Evolutionary conservation across 2,888 invertebrate species (phyloP).

Genomic region (Noctua pronuba): DNA sequence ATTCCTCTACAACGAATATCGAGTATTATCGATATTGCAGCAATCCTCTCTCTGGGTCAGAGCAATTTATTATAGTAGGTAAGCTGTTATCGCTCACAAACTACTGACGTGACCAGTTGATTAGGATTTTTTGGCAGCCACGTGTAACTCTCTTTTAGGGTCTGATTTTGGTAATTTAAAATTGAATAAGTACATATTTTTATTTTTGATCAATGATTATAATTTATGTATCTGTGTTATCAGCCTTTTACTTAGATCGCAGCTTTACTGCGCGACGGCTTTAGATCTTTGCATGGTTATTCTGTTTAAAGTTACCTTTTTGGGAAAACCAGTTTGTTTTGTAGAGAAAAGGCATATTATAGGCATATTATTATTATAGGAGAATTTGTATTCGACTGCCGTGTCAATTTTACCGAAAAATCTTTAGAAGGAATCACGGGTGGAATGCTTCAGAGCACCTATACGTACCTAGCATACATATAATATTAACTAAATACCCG

Average conservation of each 20-base stretch:
- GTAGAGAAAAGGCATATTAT: neutral
- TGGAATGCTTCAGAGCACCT: neutral
- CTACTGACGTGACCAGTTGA: conserved; percentile 1
- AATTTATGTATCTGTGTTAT: neutral
- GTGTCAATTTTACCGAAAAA: neutral
- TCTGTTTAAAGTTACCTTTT: neutral
- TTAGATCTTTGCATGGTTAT: neutral
- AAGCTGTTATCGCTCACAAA: conserved; percentile 35
- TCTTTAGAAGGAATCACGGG: neutral
- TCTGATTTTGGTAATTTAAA: neutral
- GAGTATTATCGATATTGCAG: conserved; percentile 39
- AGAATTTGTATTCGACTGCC: neutral
- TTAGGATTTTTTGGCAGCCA: conserved; percentile 12
- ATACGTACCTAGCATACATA: neutral
- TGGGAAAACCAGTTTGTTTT: neutral
- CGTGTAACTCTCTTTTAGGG: neutral
- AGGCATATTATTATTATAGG: too few species aligned
- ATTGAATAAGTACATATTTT: too few species aligned
- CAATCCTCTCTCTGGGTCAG: conserved; percentile 30
- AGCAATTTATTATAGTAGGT: conserved; percentile 39
- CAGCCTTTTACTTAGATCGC: neutral
- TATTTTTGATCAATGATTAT: too few species aligned
- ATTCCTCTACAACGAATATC: conserved; percentile 21
- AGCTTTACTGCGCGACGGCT: neutral
- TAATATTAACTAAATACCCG: neutral